These are phyloP conservation scores for Todus mexicanus DNA, from an alignment of 2,797 vertebrate genomes.

Conservation along the genomic window DNA sequence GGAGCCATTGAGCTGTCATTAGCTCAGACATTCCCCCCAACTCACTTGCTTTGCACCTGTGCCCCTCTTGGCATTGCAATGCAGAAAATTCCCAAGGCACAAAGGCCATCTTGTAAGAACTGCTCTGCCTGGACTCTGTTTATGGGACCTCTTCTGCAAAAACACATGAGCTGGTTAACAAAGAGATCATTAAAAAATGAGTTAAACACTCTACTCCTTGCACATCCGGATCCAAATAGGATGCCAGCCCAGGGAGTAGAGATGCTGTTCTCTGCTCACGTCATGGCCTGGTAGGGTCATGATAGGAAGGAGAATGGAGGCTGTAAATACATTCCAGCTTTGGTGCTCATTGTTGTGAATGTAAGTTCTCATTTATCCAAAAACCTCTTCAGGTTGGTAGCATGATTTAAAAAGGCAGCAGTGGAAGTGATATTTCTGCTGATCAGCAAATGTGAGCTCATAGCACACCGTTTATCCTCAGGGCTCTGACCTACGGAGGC, in stretches of 20 bases:
- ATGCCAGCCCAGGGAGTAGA: fast-evolving
- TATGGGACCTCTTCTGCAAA: neutral
- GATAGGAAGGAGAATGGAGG: neutral
- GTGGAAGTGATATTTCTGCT: neutral
- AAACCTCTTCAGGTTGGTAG: neutral
- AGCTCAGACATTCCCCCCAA: neutral
- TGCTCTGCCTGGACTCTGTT: neutral
- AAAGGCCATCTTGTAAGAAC: neutral
- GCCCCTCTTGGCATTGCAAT: neutral
- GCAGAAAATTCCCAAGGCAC: neutral
- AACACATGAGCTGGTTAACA: neutral
- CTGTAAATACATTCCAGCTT: neutral
- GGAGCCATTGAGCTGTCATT: neutral
- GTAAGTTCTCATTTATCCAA: neutral
- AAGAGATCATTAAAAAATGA: neutral
- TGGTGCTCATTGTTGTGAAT: neutral
- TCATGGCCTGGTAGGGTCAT: neutral
- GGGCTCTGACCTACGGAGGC: neutral
- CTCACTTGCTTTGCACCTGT: neutral
- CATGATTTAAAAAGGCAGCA: neutral
- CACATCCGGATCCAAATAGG: too few species aligned
- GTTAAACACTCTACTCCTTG: neutral
- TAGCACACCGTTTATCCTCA: neutral
- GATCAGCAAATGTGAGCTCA: neutral
- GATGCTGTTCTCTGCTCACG: fast-evolving